Base-by-base conservation (phyloP, 2,888 invertebrate species). In the Nomada flava region DNA sequence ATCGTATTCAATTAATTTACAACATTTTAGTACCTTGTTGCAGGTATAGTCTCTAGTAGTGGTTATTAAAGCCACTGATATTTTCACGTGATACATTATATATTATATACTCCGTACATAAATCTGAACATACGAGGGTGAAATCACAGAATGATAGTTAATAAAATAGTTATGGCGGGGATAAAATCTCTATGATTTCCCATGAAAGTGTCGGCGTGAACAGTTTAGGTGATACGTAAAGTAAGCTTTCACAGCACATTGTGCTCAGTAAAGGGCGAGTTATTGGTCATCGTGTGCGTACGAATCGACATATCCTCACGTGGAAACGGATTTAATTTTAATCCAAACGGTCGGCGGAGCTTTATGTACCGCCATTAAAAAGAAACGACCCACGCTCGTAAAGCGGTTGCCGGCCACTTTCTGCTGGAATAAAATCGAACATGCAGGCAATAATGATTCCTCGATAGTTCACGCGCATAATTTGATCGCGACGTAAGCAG, bases 281-380 rank as follows among this genome's bases (percentile, higher is more conserved):
- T 73, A 76, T 71, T 7, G 76, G 29, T 67, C 23, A 63, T 77
- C 65, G 44, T 42, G 44, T 69, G 71, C 79, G 76, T 68, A 62
- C 26, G 64, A 72, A 72, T 73, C 80, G 74, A 65, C 81, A 29
- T 76, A 76, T 72, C 63, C 67, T 71, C 74, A 26, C 60, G n/a
- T 18, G 42, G 50, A 10, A 59, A 64, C 64, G 69, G 82, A 79
- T 84, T 76, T 72, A 63, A 84, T 72, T 82, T 84, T 84, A 82
- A 82, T 84, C 82, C 75, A 47, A 65, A 72, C 79, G 55, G 36
- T 59, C 57, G 50, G 42, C 10, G 70, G 18, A 67, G 67, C 65
- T 82, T 82, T 84, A 85, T 70, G 62, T 15, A 42, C 67, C 10
- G 67, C 63, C 81, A 76, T 81, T 85, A 82, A 84, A 77, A 85